Conservation (phyloP, 2,797 vertebrate species). For the Selene dorsalis region DNA sequence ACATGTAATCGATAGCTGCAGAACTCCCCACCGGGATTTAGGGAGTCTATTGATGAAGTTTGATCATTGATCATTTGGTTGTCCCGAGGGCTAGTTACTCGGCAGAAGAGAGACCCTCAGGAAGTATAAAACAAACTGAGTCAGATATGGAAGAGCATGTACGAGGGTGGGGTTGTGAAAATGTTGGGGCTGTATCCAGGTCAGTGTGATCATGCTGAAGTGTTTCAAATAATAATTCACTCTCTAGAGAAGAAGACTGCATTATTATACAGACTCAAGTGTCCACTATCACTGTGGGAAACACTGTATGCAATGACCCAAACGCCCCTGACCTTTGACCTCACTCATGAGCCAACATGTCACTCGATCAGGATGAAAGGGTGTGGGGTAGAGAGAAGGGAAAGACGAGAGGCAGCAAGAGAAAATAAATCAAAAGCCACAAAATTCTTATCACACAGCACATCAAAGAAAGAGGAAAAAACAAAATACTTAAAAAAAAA, state of each 20-base stretch:
- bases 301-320: neutral
- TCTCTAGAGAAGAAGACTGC: neutral
- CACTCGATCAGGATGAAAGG: slow-evolving; percentile 28
- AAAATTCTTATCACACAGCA: slow-evolving; percentile 10
- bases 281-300: neutral
- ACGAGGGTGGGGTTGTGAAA: neutral
- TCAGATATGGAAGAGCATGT: neutral
- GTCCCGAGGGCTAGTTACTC: slow-evolving; percentile 28
- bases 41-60: slow-evolving; percentile 60
- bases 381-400: neutral
- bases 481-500: neutral
- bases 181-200: slow-evolving; percentile 14
- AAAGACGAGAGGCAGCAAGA: slow-evolving; percentile 10
- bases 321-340: slow-evolving; percentile 32
- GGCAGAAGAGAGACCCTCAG: neutral
- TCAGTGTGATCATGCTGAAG: slow-evolving; percentile 21
- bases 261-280: neutral
- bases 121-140: neutral
- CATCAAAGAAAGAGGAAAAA: slow-evolving; percentile 27
- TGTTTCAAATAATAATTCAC: slow-evolving; percentile 19
- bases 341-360: neutral
- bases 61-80: slow-evolving; percentile 56
- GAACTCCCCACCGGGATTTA: slow-evolving; percentile 41
- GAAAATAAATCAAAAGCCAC: slow-evolving; percentile 3
- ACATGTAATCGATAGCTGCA: slow-evolving; percentile 65